Percentiles rank a stretch among this genome's conserved stretches.
These are phyloP conservation scores for Potamarius usumacintae DNA, from an alignment of 2,113 vertebrate genomes.

Conservation along the genomic window DNA sequence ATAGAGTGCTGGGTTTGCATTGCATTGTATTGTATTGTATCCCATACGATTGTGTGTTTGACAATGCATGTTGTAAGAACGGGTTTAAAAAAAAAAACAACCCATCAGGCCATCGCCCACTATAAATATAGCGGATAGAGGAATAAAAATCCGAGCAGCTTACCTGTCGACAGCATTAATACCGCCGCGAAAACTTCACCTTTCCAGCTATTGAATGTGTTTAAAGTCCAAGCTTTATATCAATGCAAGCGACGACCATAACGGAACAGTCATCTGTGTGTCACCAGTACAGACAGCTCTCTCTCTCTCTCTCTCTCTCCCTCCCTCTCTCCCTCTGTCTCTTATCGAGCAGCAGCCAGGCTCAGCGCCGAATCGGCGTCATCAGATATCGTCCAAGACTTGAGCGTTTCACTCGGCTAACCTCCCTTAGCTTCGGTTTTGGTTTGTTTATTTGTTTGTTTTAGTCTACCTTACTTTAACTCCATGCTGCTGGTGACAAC, in stretches of 20 bases:
- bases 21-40: background rate
- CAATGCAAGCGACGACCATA: constrained; percentile 2
- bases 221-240: constrained; percentile 1
- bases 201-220: background rate
- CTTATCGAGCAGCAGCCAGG: background rate
- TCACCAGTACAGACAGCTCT: constrained; percentile 1
- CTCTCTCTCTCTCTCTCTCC: background rate
- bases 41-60: background rate
- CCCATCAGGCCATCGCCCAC: background rate
- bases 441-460: background rate
- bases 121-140: background rate
- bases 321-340: background rate
- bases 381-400: background rate
- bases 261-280: constrained; percentile 35
- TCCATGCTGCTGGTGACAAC: constrained; percentile 9
- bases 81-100: background rate
- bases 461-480: background rate
- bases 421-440: background rate
- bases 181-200: constrained; percentile 17
- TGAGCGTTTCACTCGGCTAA: constrained; percentile 1
- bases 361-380: constrained; percentile 6
- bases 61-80: background rate
- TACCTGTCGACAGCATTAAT: constrained; percentile 56
- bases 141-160: background rate
- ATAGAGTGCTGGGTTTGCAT: background rate